A percentile compares a stretch with the other conserved stretches of the same genome.
Evolutionary conservation across 2,888 invertebrate species (phyloP).

Genomic region (Drosophila helvetica): DNA sequence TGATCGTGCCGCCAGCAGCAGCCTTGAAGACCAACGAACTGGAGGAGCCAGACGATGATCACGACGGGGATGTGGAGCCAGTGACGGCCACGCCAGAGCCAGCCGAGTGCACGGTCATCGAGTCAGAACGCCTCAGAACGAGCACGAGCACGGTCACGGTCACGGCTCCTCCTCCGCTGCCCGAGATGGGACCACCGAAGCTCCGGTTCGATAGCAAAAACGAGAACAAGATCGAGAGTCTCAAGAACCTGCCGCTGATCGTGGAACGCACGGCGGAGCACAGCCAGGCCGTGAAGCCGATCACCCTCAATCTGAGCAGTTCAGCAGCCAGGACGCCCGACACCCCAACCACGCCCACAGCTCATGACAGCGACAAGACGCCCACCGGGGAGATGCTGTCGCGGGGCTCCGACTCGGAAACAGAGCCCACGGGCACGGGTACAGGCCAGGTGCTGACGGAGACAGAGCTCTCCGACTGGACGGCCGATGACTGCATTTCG

Average conservation of each 20-base stretch:
- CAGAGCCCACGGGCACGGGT: slow-evolving; percentile 87
- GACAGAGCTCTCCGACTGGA: slow-evolving; percentile 96
- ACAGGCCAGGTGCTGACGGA: slow-evolving; percentile 89
- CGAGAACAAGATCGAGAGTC: slow-evolving; percentile 83
- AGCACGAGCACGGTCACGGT: neutral
- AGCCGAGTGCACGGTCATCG: slow-evolving; percentile 77
- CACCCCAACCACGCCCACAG: slow-evolving; percentile 63
- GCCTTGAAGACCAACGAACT: slow-evolving; percentile 64
- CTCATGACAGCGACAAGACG: slow-evolving; percentile 82
- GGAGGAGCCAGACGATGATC: slow-evolving; percentile 66
- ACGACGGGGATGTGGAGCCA: slow-evolving; percentile 73
- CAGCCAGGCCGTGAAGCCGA: slow-evolving; percentile 77
- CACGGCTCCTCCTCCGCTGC: slow-evolving; percentile 58
- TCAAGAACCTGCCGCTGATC: slow-evolving; percentile 83
- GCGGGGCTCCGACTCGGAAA: slow-evolving; percentile 88
- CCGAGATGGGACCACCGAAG: slow-evolving; percentile 74
- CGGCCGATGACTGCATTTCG: slow-evolving; percentile 90
- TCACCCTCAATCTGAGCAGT: slow-evolving; percentile 74
- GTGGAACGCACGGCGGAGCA: slow-evolving; percentile 75
- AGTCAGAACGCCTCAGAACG: slow-evolving; percentile 47
- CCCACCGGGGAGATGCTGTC: slow-evolving; percentile 81
- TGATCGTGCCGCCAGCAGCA: slow-evolving; percentile 72
- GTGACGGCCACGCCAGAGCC: slow-evolving; percentile 81
- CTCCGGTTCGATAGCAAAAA: slow-evolving; percentile 83
- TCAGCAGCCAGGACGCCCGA: slow-evolving; percentile 60